Evolutionary conservation across 1,140 invertebrate genomes (phyloP), one percentile per base, ranked within the genome.

Genomic region (Drosophila albomicans): DNA sequence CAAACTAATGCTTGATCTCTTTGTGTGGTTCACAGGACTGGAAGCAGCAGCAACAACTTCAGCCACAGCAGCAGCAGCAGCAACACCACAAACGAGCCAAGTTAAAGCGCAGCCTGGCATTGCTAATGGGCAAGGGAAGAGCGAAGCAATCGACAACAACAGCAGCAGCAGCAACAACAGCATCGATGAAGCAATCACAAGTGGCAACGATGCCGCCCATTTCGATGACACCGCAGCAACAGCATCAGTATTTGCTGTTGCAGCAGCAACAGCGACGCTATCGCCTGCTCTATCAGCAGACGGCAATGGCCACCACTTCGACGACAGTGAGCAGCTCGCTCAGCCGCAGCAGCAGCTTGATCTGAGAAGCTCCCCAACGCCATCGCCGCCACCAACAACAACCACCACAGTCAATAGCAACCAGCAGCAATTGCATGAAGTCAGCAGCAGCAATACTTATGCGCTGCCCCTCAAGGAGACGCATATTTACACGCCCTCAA

Each of bases 401-500:
- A 25, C 5, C 43, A 7, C 0, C 62, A 15, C 49, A 35, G 41
- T 51, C 41, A 51, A 1, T 56, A 68, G 71, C 38, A 38, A 10
- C 35, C 35, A 38, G 35, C 48, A 62, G 48, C 67, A 62, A 20
- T 16, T 62, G 48, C 81, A 68, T 38, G 80, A 87, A 63, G 59
- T 79, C 25, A 52, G 67, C 46, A 66, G 67, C 65, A 74, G 38
- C 41, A 74, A 54, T 38, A 68, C 56, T 43, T 92, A 78, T 56
- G 61, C 85, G 2, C 65, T 92, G 62, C 91, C 92, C 4, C 74
- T 92, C 16, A 92, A 92, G 66, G 92, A 92, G 79, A 92, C 92
- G 32, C 91, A 92, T 46, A 92, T 92, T 16, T 92, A 91, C 57
- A 92, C 92, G 48, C 92, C 92, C 62, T 90, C 91, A 5, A 92